Evolutionary conservation across 2,888 invertebrate genomes (phyloP).

Genomic region (Subacronicta megacephala): DNA sequence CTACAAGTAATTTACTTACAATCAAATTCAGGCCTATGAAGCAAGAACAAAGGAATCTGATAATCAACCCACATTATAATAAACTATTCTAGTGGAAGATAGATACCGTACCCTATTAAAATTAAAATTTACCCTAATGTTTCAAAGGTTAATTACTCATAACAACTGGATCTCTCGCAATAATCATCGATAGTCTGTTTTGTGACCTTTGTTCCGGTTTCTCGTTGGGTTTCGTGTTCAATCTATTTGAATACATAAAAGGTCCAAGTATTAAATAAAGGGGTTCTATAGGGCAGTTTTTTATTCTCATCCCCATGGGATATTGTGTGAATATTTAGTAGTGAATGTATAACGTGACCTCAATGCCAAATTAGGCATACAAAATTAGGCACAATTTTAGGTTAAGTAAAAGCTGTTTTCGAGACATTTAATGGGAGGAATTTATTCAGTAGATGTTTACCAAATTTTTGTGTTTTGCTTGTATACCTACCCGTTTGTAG

Average conservation of each 20-base stretch:
- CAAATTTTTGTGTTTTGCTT: slow-evolving; percentile 19
- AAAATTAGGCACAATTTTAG: slow-evolving; percentile 47
- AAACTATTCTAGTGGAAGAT: slow-evolving; percentile 25
- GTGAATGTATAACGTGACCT: slow-evolving; percentile 48
- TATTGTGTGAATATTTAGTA: slow-evolving; percentile 48
- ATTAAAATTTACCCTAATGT: slow-evolving; percentile 32
- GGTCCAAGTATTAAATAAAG: slow-evolving; percentile 9
- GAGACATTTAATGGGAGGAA: slow-evolving; percentile 42
- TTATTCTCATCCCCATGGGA: slow-evolving; percentile 25
- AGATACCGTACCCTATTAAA: slow-evolving; percentile 31
- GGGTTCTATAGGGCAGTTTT: slow-evolving; percentile 10
- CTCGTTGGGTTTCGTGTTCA: slow-evolving; percentile 19
- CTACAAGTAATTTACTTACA: slow-evolving; percentile 42
- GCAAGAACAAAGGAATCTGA: slow-evolving; percentile 49
- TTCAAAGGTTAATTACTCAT: slow-evolving; percentile 25
- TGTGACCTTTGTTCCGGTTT: slow-evolving; percentile 37
- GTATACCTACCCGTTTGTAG: slow-evolving; percentile 15
- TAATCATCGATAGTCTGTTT: slow-evolving; percentile 26
- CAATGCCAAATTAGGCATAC: slow-evolving; percentile 51
- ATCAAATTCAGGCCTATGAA: slow-evolving; percentile 49
- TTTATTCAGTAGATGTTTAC: slow-evolving; percentile 38
- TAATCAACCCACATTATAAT: slow-evolving; percentile 35
- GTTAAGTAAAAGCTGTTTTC: slow-evolving; percentile 48
- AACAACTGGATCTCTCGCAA: slow-evolving; percentile 18
- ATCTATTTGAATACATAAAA: slow-evolving; percentile 7